Evolutionary conservation across 2,113 vertebrate species (phyloP).

Genomic region (Epinephelus fuscoguttatus): DNA sequence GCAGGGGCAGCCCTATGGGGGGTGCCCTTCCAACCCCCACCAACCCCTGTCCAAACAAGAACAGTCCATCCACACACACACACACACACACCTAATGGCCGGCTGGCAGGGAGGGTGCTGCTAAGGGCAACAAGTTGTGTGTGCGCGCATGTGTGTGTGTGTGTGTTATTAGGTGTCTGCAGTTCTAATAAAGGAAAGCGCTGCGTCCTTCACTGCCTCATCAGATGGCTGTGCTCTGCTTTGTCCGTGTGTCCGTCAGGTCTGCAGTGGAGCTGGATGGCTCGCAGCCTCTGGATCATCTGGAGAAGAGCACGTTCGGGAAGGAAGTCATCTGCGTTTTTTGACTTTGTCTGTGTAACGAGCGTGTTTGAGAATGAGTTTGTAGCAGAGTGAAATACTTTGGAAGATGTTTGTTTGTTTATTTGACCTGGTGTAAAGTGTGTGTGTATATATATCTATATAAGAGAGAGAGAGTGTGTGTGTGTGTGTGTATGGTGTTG

Average conservation of each 20-base stretch:
- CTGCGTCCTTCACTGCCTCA: constrained; percentile 78
- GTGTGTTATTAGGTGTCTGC: constrained; percentile 82
- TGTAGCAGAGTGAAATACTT: constrained; percentile 29
- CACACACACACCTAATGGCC: constrained; percentile 62
- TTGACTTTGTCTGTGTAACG: neutral
- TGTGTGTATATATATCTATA: neutral
- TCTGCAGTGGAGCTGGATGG: constrained; percentile 55
- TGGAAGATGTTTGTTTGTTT: constrained; percentile 44
- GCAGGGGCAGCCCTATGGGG: constrained; percentile 81
- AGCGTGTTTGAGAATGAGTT: constrained; percentile 37
- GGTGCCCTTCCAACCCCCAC: constrained; percentile 60
- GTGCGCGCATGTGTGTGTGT: constrained; percentile 60
- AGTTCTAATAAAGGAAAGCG: constrained; percentile 86
- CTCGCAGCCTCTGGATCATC: constrained; percentile 70
- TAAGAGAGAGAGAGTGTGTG: constrained; percentile 45
- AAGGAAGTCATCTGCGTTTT: constrained; percentile 16
- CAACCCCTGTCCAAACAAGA: constrained; percentile 72
- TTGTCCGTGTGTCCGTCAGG: constrained; percentile 61
- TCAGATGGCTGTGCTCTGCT: constrained; percentile 78
- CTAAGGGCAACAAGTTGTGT: constrained; percentile 70
- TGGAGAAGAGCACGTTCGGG: constrained; percentile 25
- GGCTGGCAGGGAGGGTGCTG: constrained; percentile 66
- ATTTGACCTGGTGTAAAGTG: constrained; percentile 49
- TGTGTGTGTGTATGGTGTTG: constrained; percentile 70
- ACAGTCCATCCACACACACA: constrained; percentile 64